Evolutionary conservation across 2,888 invertebrate genomes (phyloP).

Genomic region (Latrodectus hesperus): DNA sequence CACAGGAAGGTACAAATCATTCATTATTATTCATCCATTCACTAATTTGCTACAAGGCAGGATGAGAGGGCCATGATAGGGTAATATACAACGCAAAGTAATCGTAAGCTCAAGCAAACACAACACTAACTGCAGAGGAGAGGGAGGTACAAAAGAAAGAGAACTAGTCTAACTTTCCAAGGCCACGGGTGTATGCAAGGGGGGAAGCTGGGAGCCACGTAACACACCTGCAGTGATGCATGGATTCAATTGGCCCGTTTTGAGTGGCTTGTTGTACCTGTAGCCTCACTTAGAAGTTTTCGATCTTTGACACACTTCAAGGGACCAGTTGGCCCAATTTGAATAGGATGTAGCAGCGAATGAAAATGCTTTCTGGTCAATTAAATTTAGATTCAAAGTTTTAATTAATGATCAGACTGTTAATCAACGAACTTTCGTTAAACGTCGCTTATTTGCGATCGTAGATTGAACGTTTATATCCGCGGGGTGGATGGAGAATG

Average conservation of each 20-base stretch:
- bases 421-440: too few species aligned
- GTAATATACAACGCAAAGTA: slow-evolving; percentile 17
- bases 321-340: slow-evolving; percentile 22
- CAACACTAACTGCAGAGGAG: background rate
- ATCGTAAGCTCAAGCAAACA: slow-evolving; percentile 35
- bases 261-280: slow-evolving; percentile 41
- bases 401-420: too few species aligned
- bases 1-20: slow-evolving; percentile 26
- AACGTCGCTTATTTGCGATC: too few species aligned
- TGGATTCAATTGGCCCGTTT: slow-evolving; percentile 66
- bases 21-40: slow-evolving; percentile 50
- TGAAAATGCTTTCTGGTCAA: background rate
- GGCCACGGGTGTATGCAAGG: slow-evolving; percentile 52
- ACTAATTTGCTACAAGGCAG: slow-evolving; percentile 61
- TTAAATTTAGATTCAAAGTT: background rate
- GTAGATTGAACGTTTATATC: too few species aligned
- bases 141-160: slow-evolving; percentile 8
- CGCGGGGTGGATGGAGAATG: too few species aligned
- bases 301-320: slow-evolving; percentile 45
- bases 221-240: slow-evolving; percentile 65
- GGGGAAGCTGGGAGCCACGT: slow-evolving; percentile 44
- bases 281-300: slow-evolving; percentile 14
- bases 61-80: slow-evolving; percentile 38
- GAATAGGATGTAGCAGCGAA: slow-evolving; percentile 32
- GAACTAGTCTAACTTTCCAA: slow-evolving; percentile 52